A percentile compares a stretch with the other conserved stretches of the same genome.
Conservation (phyloP, 2,797 vertebrate genomes). For the Petrocephalus schoutedeni region DNA sequence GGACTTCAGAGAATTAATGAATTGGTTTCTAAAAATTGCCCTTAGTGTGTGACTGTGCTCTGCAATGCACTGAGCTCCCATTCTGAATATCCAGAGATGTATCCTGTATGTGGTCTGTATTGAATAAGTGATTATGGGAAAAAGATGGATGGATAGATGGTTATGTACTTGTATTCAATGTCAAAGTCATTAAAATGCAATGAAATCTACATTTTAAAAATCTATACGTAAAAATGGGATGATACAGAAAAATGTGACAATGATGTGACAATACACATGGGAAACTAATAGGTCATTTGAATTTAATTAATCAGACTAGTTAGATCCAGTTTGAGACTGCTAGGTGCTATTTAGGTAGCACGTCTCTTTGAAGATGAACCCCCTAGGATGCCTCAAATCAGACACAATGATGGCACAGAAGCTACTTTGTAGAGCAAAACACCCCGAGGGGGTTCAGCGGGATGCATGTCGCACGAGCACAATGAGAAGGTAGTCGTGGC, state of each 20-base stretch:
- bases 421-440: constrained; percentile 1
- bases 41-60: background rate
- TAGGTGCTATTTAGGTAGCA: constrained; percentile 12
- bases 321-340: background rate
- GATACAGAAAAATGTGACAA: background rate
- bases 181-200: background rate
- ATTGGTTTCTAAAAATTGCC: background rate
- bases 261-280: background rate
- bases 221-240: background rate
- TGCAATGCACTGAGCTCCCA: background rate
- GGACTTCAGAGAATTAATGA: background rate
- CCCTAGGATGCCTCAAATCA: background rate
- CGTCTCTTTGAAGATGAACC: background rate
- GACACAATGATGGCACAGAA: constrained; percentile 7
- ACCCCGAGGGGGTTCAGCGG: background rate
- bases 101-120: background rate
- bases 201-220: background rate
- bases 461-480: background rate
- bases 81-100: background rate
- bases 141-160: background rate
- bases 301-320: background rate
- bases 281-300: background rate
- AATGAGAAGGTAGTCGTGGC: background rate
- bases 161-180: background rate
- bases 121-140: background rate